Evolutionary conservation across 37 sponge, comb jelly and placozoan species (phyloP).

Genomic region (Agelas oroides): DNA sequence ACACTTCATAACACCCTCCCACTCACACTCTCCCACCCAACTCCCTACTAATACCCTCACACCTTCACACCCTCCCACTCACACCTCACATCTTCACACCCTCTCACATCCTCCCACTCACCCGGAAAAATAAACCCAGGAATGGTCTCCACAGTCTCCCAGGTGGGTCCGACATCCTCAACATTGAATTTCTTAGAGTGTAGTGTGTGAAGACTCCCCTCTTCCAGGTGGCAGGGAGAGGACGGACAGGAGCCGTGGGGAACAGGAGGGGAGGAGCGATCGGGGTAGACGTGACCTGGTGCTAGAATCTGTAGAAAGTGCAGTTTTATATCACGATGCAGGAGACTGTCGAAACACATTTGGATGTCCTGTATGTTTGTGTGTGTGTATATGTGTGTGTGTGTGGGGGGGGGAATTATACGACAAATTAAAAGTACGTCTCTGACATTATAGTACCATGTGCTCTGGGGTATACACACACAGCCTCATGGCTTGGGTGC

Average conservation of each 20-base stretch:
- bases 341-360: not conserved
- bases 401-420: too few relatives aligned
- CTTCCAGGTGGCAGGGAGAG: not conserved
- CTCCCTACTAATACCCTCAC: too few relatives aligned
- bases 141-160: conserved; percentile 65
- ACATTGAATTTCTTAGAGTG: conserved; percentile 54
- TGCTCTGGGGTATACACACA: too few relatives aligned
- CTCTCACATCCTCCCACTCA: conserved; percentile 17
- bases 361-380: conserved; percentile 9
- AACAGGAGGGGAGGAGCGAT: conserved; percentile 12
- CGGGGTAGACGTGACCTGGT: conserved; percentile 53
- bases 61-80: too few relatives aligned
- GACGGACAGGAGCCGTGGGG: not conserved
- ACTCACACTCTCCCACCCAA: too few relatives aligned
- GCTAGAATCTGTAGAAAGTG: conserved; percentile 60
- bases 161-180: conserved; percentile 57
- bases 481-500: too few relatives aligned
- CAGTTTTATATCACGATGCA: conserved; percentile 26
- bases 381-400: too few relatives aligned
- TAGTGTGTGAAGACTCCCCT: not conserved
- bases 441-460: too few relatives aligned
- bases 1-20: too few relatives aligned
- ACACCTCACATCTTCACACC: too few relatives aligned
- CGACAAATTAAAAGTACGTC: too few relatives aligned
- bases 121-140: conserved; percentile 74